Evolutionary conservation across 2,797 vertebrate species (phyloP).

Genomic region (Enteromius fasciolatus): DNA sequence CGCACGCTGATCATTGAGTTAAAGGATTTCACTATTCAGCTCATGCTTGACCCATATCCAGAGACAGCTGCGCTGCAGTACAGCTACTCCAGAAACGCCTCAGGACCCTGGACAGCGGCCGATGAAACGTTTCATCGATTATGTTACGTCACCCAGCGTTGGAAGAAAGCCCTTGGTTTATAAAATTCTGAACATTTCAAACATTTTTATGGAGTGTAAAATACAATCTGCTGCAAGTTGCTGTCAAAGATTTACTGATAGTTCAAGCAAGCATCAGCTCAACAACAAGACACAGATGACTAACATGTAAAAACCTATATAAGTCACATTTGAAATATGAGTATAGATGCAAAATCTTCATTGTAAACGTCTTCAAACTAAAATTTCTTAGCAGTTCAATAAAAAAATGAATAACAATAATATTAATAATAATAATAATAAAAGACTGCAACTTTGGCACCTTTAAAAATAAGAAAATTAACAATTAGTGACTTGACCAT

Average conservation of each 20-base stretch:
- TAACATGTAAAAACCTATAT: too few species aligned
- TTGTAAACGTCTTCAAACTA: not conserved
- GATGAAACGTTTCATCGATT: slow-evolving; percentile 7
- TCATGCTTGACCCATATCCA: slow-evolving; percentile 48
- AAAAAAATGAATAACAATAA: not conserved
- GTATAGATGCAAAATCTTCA: not conserved
- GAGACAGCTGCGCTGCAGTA: slow-evolving; percentile 22
- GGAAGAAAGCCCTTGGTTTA: not conserved
- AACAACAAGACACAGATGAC: not conserved
- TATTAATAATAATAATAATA: not conserved
- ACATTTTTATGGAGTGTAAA: not conserved
- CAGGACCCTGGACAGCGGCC: slow-evolving; percentile 57
- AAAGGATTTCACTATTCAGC: slow-evolving; percentile 23
- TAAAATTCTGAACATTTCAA: not conserved
- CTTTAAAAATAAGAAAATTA: not conserved
- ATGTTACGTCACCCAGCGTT: not conserved
- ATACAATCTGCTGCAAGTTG: not conserved
- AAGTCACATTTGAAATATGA: not conserved
- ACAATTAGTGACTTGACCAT: not conserved
- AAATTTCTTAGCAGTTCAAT: not conserved
- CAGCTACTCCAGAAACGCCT: slow-evolving; percentile 16
- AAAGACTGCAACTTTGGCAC: not conserved
- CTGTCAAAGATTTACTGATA: not conserved
- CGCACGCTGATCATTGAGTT: not conserved
- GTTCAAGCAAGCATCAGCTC: not conserved